Evolutionary conservation across 2,888 invertebrate species (phyloP).

Genomic region (Macrophya annulata): DNA sequence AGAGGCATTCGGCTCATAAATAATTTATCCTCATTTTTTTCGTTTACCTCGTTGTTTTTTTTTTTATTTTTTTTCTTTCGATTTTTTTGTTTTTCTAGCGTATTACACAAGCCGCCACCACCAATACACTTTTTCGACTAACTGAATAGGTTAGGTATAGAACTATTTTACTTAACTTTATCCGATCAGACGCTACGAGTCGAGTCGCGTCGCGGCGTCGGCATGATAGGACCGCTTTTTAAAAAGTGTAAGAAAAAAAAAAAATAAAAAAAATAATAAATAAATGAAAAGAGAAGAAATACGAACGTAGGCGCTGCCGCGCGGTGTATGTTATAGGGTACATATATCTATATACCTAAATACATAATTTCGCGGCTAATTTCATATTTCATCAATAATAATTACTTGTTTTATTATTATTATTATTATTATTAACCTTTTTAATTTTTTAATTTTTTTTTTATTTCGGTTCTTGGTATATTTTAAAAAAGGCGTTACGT

Average conservation of each 20-base stretch:
- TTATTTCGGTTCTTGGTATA: background rate
- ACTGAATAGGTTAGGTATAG: constrained; percentile 23
- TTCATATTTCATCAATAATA: constrained; percentile 43
- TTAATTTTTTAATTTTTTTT: background rate
- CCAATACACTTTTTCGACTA: constrained; percentile 9
- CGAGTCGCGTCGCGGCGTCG: constrained; percentile 7
- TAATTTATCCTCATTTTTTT: constrained; percentile 58
- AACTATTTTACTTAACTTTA: constrained; percentile 26
- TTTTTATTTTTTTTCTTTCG: constrained; percentile 26
- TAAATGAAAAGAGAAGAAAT: background rate
- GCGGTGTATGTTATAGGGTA: background rate
- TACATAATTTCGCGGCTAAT: constrained; percentile 47
- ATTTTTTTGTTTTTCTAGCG: background rate
- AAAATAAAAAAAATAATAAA: background rate
- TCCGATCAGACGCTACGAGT: constrained; percentile 20
- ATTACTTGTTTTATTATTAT: constrained; percentile 21
- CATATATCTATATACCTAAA: constrained; percentile 6
- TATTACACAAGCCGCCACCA: constrained; percentile 18
- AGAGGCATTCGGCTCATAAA: constrained; percentile 59
- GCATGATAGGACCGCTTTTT: background rate
- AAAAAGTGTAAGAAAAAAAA: background rate
- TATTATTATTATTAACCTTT: no score
- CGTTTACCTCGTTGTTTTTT: constrained; percentile 39
- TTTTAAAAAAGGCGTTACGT: constrained; percentile 46
- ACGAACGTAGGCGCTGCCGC: background rate